These are phyloP conservation scores for Leptosomus discolor DNA, from an alignment of 2,113 vertebrate genomes.

Conservation along the genomic window DNA sequence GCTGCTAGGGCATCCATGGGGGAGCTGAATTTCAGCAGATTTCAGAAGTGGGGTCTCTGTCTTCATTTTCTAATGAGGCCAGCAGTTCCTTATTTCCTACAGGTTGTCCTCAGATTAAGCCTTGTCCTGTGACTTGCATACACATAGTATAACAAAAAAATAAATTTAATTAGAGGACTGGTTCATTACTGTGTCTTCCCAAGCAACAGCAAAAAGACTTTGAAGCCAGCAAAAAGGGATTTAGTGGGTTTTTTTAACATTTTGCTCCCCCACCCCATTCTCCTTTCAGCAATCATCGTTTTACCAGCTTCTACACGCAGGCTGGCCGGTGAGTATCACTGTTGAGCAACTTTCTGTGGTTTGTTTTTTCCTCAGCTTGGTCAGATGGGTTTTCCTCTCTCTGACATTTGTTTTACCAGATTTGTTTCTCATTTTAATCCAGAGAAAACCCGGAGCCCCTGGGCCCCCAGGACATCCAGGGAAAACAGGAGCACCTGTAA, in stretches of 20 bases:
- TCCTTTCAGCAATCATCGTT: slow-evolving; percentile 79
- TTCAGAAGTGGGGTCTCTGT: background rate
- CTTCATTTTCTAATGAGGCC: background rate
- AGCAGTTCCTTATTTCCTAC: background rate
- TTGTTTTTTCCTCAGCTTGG: background rate
- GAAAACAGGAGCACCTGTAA: slow-evolving; percentile 79
- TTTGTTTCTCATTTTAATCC: slow-evolving; percentile 35
- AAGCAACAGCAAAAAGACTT: background rate
- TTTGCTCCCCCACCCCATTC: background rate
- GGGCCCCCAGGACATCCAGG: slow-evolving; percentile 83
- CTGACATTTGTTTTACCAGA: background rate
- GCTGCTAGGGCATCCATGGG: background rate
- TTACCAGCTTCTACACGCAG: slow-evolving; percentile 81
- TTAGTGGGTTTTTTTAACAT: background rate
- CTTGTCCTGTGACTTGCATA: background rate
- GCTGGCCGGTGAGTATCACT: slow-evolving; percentile 86
- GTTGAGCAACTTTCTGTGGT: background rate
- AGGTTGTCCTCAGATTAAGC: background rate
- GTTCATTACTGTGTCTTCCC: background rate
- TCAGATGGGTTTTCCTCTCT: background rate
- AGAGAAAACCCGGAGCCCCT: slow-evolving; percentile 76
- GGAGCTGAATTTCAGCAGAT: background rate
- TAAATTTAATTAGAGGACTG: background rate
- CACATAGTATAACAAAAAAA: no score
- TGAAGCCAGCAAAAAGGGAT: background rate